Evolutionary conservation across 53 echinoderm and acorn worm species (phyloP).

Genomic region (Henricia sp.): DNA sequence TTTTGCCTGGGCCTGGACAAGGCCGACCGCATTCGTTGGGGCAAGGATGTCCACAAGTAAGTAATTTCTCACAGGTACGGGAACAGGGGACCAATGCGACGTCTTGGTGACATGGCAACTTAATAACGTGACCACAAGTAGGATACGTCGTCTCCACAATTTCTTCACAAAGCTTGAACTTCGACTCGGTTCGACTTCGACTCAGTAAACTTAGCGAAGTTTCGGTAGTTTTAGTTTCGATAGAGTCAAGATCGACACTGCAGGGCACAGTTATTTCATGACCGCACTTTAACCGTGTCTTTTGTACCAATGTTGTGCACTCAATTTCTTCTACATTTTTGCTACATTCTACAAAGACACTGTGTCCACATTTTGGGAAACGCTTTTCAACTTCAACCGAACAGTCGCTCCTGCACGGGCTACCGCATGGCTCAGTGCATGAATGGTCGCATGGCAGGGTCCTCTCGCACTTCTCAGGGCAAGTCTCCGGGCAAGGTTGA

Average conservation of each 20-base stretch:
- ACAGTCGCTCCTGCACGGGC: not conserved
- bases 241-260: slow-evolving; percentile 11
- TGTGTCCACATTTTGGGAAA: slow-evolving; percentile 36
- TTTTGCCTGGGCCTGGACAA: slow-evolving; percentile 39
- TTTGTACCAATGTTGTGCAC: slow-evolving; percentile 32
- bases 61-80: slow-evolving; percentile 46
- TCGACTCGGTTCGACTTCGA: not conserved
- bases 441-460: slow-evolving; percentile 64
- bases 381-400: not conserved
- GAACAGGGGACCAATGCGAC: slow-evolving; percentile 52
- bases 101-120: slow-evolving; percentile 44
- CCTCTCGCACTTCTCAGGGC: slow-evolving; percentile 46
- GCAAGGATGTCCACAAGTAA: slow-evolving; percentile 81
- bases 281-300: slow-evolving; percentile 51
- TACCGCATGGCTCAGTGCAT: not conserved
- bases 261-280: slow-evolving; percentile 53
- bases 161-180: slow-evolving; percentile 48
- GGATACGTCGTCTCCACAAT: slow-evolving; percentile 31
- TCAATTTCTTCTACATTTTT: not conserved
- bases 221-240: not conserved
- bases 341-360: slow-evolving; percentile 14
- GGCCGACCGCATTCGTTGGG: slow-evolving; percentile 61
- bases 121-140: slow-evolving; percentile 64
- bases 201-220: slow-evolving; percentile 17
- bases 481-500: not conserved